Evolutionary conservation across 1,140 invertebrate species (phyloP), one percentile per base, ranked within the genome.

Genomic region (Mycetomoellerius zeteki): DNA sequence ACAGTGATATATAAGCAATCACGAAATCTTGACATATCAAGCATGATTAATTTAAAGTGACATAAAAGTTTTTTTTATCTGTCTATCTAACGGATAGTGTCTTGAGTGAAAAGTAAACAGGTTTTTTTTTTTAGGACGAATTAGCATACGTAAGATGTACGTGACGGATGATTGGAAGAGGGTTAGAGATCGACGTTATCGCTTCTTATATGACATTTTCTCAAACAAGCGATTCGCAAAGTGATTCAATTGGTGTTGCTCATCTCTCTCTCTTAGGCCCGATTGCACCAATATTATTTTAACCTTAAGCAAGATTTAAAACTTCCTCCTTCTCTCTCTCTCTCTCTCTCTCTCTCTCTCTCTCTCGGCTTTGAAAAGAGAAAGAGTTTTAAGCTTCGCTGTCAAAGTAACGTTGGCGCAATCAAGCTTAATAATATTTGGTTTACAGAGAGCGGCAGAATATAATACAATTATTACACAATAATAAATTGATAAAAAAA

Each of bases 41-140:
- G 43, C 19, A n/a, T 78, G 76, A 78, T 78, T 78, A 64, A 64
- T 76, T 76, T 60, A 50, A 64, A 30, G 10, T 50, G 60, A 65
- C 43, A 50, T 50, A 65, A 65, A 78, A 52, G 24, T 27, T 43
- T 5, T 80, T 24, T 81, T 21, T 58, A n/a, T 82, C 52, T 21
- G 8, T 62, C 54, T 60, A 54, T 76, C 37, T 77, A 62, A 62
- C 56, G 21, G 12, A 10, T 27, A 37, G 54, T 27, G 27, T 56
- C 5, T 3, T 6, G 75, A 30, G 5, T 30, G 58, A 50, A 78
- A 47, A 47, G 8, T 64, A 65, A 78, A 65, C 43, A 16, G 76
- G 24, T 65, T 65, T 33, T 78, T 64, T 64, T 60, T 30, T 3
- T 8, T 14, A 16, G 24, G 6, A 47, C 24, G 6, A 62, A 77